Evolutionary conservation across 1,140 invertebrate genomes (phyloP), one percentile per base, ranked within the genome.

Genomic region (Leptopilina boulardi): DNA sequence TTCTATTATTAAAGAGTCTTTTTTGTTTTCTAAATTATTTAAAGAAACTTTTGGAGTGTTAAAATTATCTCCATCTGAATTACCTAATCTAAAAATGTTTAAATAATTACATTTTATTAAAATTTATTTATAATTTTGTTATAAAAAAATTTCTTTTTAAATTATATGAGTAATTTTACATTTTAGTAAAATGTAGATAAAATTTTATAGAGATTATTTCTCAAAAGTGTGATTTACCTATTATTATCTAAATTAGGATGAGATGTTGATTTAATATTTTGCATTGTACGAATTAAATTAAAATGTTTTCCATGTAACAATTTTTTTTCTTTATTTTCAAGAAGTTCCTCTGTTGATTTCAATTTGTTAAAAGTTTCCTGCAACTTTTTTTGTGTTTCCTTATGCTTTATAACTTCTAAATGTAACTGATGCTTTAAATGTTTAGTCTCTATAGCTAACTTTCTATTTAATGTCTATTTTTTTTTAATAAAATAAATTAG

Each of bases 371-470:
- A 90, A 11, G 94, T 92, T 38, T 94, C 91, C 34, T 93, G 92
- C 44, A 96, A 90, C 73, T 94, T 92, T 75, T 93, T 93, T 82
- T 95, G 92, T 5, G 94, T 93, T 81, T 95, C 94, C 80, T 94
- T 95, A 71, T 93, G 93, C 78, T 95, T 96, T 38, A 91, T 89
- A 41, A 94, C 92, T 89, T 96, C 95, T 0, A 87, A 81, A 30
- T 94, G 93, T 18, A 96, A 85, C 84, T 95, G 94, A 79, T 95
- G 93, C 76, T 93, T 94, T 73, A 93, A 93, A 80, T 94, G 95
- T 89, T 96, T 96, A 13, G 91, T 92, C 88, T 96, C 95, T 47
- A 96, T 84, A 34, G 93, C 90, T 11, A 95, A 86, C 81, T 94
- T 94, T 70, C 94, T 92, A 42, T 94, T 93, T 70, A 96, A 89